These are phyloP conservation scores for Ischnura elegans DNA, from an alignment of 2,888 invertebrate species.

Conservation along the genomic window DNA sequence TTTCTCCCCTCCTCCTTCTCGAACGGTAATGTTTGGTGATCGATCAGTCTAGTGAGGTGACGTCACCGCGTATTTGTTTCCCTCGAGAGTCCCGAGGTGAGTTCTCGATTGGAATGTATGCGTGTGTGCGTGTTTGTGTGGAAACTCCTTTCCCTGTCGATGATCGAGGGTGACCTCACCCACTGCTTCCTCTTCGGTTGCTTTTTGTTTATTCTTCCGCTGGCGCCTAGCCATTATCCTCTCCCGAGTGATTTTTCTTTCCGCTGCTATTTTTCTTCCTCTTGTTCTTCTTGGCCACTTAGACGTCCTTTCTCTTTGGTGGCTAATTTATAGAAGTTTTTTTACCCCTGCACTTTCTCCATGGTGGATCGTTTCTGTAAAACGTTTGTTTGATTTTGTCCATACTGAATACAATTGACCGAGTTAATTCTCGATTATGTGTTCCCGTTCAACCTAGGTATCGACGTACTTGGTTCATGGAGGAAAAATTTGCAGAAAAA, in stretches of 20 bases:
- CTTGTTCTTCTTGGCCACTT: background rate
- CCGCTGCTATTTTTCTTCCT: background rate
- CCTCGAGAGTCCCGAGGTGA: background rate
- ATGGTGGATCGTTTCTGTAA: too few species aligned
- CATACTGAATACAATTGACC: too few species aligned
- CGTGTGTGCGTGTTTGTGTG: background rate
- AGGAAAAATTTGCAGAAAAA: too few species aligned
- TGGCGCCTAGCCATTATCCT: background rate
- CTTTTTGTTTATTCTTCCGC: background rate
- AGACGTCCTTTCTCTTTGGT: background rate
- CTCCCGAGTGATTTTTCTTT: background rate
- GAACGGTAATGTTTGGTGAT: background rate
- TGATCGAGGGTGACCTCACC: background rate
- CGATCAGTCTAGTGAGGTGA: background rate
- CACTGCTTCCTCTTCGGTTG: background rate
- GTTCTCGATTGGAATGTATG: background rate
- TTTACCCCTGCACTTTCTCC: too few species aligned
- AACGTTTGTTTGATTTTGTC: too few species aligned
- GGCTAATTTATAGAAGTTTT: background rate
- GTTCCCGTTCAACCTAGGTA: too few species aligned
- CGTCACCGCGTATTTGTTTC: conserved; percentile 16
- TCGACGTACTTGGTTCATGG: too few species aligned
- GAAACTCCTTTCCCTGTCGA: background rate
- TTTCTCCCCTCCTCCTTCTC: background rate
- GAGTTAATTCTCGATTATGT: too few species aligned